phyloP scores from a whole-genome alignment of 2,888 invertebrate species.

The Melieria crassipennis region DNA sequence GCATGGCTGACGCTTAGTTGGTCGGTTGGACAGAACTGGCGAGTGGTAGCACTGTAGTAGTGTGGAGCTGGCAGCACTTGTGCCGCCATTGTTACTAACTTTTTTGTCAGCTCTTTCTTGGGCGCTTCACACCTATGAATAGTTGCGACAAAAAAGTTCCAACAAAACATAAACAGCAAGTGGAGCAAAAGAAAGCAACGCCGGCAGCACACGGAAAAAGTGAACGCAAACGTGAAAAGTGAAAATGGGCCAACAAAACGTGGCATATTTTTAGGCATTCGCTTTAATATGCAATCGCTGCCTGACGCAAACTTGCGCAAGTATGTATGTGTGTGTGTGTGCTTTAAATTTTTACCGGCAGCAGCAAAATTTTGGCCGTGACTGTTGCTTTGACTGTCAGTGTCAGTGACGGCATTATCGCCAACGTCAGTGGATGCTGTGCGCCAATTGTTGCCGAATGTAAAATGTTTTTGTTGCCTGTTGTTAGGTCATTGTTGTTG shows the following conservation, averaged over 20 bases:
- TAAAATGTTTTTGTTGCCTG: neutral
- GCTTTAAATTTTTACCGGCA: neutral
- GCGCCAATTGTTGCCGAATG: neutral
- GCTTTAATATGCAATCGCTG: neutral
- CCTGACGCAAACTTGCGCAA: too few relatives aligned
- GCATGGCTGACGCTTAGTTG: too few relatives aligned
- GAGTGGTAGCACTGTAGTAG: too few relatives aligned
- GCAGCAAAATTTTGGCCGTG: neutral
- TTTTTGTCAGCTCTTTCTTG: too few relatives aligned
- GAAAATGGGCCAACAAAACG: neutral
- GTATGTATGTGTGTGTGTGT: neutral
- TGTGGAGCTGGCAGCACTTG: too few relatives aligned
- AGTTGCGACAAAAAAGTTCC: too few relatives aligned
- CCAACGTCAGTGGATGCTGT: neutral
- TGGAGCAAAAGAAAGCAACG: too few relatives aligned
- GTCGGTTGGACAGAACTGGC: too few relatives aligned
- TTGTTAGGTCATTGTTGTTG: constrained; percentile 4
- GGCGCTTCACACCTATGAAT: too few relatives aligned
- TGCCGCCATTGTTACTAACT: too few relatives aligned
- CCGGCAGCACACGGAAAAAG: neutral
- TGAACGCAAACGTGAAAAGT: neutral
- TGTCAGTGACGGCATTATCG: neutral
- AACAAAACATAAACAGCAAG: too few relatives aligned
- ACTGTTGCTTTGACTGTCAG: neutral
- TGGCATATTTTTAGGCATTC: constrained; percentile 18